These are phyloP conservation scores for Tromatobia lineatoria DNA, from an alignment of 2,888 invertebrate genomes.

Conservation along the genomic window DNA sequence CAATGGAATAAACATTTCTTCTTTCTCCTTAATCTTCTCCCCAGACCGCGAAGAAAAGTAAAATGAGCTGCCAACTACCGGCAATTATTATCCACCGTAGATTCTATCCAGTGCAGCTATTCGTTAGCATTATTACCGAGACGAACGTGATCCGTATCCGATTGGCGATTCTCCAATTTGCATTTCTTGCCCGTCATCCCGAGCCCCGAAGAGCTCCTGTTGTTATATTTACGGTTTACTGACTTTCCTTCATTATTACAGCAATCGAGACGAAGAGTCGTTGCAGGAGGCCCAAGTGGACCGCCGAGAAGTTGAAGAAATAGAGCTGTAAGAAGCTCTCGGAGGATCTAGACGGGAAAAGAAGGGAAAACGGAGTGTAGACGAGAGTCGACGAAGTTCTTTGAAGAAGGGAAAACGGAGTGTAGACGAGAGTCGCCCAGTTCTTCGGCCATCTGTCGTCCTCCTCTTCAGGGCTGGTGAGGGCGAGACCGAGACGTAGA, in stretches of 20 bases:
- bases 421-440: background rate
- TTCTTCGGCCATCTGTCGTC: slow-evolving; percentile 27
- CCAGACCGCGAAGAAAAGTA: background rate
- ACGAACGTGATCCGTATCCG: slow-evolving; percentile 10
- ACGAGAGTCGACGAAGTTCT: no score
- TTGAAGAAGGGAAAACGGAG: background rate
- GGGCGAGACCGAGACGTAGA: slow-evolving; percentile 17
- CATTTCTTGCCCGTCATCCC: background rate
- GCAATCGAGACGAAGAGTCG: background rate
- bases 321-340: background rate
- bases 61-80: background rate
- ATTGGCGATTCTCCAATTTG: slow-evolving; percentile 25
- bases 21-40: background rate
- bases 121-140: slow-evolving; percentile 21
- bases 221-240: slow-evolving; percentile 18
- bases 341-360: background rate
- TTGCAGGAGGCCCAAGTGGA: background rate
- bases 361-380: background rate
- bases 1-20: background rate
- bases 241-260: background rate
- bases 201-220: background rate
- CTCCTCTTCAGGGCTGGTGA: background rate
- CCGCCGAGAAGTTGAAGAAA: background rate
- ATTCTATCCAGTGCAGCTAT: background rate
- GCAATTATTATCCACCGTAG: slow-evolving; percentile 2